Evolutionary conservation across 1,140 invertebrate genomes (phyloP).

Genomic region (Hesperophylax magnus): DNA sequence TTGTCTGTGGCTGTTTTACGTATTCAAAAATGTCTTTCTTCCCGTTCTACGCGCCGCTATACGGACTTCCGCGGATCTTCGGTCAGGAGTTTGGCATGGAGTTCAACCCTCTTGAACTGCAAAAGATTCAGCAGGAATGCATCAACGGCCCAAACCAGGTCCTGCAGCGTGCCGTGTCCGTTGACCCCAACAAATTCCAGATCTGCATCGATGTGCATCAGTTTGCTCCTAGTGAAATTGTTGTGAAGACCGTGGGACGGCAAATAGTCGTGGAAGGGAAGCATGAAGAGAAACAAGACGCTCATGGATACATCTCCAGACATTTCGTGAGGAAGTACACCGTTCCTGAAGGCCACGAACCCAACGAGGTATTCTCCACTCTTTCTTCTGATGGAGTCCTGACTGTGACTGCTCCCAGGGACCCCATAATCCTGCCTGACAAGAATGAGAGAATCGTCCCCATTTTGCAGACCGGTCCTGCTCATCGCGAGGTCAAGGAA

Average conservation of each 20-base stretch:
- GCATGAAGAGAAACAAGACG: conserved; percentile 77
- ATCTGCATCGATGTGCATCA: conserved; percentile 79
- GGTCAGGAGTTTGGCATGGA: conserved; percentile 17
- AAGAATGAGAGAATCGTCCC: conserved; percentile 66
- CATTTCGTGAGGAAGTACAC: conserved; percentile 80
- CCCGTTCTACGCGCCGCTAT: background rate
- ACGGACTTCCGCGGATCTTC: background rate
- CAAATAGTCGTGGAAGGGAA: conserved; percentile 78
- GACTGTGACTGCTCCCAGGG: conserved; percentile 77
- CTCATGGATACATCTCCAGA: conserved; percentile 74
- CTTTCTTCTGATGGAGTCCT: conserved; percentile 82
- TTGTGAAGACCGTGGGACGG: conserved; percentile 80
- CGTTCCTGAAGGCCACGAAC: conserved; percentile 76
- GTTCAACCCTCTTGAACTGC: background rate
- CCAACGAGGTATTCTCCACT: conserved; percentile 77
- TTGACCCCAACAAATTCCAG: conserved; percentile 67
- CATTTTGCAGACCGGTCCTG: conserved; percentile 63
- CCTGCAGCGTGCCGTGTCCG: background rate
- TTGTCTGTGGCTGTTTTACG: no score
- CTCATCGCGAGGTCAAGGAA: conserved; percentile 22
- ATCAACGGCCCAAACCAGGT: background rate
- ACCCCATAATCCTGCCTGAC: conserved; percentile 63
- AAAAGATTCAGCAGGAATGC: background rate
- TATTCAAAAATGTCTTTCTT: background rate
- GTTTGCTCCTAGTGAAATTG: conserved; percentile 82